phyloP scores from a whole-genome alignment of 2,113 vertebrate species.

The Scytalopus superciliaris region DNA sequence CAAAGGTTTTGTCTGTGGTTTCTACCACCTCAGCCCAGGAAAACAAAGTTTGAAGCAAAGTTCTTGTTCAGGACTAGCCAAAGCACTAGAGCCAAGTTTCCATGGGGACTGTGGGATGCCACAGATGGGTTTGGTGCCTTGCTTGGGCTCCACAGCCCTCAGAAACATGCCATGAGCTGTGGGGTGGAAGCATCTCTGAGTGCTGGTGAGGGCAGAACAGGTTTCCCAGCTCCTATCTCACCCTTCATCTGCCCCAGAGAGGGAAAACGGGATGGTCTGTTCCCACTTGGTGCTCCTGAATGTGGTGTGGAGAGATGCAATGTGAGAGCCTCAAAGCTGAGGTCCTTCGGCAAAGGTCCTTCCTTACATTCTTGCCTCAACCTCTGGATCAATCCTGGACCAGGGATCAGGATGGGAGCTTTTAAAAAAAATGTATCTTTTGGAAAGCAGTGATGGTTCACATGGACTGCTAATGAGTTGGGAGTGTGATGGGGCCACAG shows the following conservation, averaged over 20 bases:
- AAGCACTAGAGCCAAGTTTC: neutral
- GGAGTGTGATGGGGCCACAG: neutral
- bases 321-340: neutral
- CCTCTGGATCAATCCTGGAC: neutral
- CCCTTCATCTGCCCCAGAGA: neutral
- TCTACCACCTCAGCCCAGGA: neutral
- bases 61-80: neutral
- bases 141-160: neutral
- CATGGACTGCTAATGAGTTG: neutral
- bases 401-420: neutral
- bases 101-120: neutral
- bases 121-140: neutral
- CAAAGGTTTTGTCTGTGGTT: neutral
- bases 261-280: neutral
- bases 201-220: neutral
- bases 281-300: neutral
- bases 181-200: neutral
- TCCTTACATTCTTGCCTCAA: neutral
- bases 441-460: neutral
- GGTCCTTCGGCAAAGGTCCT: neutral
- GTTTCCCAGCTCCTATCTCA: neutral
- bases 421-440: rapidly evolving
- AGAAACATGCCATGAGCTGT: neutral
- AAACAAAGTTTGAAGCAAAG: neutral
- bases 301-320: neutral